phyloP scores from a whole-genome alignment of 2,113 vertebrate species.

The Sterna hirundo region DNA sequence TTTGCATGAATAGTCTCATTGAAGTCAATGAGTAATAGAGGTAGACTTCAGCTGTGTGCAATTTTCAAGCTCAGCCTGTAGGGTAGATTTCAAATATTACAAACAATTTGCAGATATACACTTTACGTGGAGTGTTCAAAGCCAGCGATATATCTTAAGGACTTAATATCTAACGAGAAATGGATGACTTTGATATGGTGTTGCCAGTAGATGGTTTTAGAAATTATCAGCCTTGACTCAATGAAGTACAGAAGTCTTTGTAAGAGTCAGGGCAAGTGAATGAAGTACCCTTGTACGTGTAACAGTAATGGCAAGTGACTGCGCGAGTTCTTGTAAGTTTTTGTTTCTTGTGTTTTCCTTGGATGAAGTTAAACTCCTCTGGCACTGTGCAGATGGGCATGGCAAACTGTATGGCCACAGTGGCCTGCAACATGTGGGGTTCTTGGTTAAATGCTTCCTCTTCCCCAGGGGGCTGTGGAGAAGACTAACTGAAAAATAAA shows the following conservation, averaged over 20 bases:
- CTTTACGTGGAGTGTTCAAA: not conserved
- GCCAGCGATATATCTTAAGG: not conserved
- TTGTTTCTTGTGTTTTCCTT: not conserved
- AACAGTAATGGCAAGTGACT: not conserved
- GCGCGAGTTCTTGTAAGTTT: not conserved
- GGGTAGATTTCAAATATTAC: not conserved
- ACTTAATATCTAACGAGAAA: not conserved
- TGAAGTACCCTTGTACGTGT: not conserved
- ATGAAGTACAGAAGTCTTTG: not conserved
- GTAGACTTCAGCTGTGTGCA: not conserved
- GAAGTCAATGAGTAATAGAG: slow-evolving; percentile 15
- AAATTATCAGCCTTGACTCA: not conserved
- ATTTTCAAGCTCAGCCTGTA: not conserved
- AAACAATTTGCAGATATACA: not conserved
- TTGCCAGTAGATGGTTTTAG: not conserved
- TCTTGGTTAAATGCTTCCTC: not conserved
- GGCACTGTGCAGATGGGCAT: not conserved
- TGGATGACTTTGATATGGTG: not conserved
- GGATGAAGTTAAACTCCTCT: not conserved
- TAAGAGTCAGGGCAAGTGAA: not conserved
- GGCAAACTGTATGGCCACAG: not conserved
- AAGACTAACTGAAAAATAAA: not conserved
- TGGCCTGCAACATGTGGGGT: not conserved
- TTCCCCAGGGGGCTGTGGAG: not conserved
- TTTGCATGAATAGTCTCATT: slow-evolving; percentile 10